Evolutionary conservation across 2,888 invertebrate species (phyloP).

Genomic region (Danaus chrysippus): DNA sequence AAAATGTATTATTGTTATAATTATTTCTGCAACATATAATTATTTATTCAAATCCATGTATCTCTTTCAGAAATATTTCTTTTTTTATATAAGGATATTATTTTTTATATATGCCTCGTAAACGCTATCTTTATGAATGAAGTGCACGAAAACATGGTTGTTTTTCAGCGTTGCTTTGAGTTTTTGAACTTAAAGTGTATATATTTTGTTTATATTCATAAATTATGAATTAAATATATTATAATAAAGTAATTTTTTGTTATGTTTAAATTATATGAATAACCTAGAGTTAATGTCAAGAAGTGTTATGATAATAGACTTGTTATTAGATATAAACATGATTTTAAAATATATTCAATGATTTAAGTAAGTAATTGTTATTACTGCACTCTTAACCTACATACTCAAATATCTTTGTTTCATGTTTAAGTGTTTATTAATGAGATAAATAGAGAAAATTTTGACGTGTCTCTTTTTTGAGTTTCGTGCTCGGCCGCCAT

Average conservation of each 20-base stretch:
- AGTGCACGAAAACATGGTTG: slow-evolving; percentile 74
- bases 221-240: slow-evolving; percentile 38
- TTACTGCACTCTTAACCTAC: slow-evolving; percentile 13
- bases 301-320: slow-evolving; percentile 60
- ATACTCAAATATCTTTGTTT: slow-evolving; percentile 25
- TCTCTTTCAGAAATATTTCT: no score
- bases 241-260: slow-evolving; percentile 45
- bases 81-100: no score
- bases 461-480: slow-evolving; percentile 73
- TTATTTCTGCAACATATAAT: no score
- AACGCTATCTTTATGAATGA: slow-evolving; percentile 47
- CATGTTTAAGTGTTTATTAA: slow-evolving; percentile 21
- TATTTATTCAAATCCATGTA: no score
- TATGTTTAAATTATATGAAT: slow-evolving; percentile 49
- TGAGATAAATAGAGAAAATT: slow-evolving; percentile 51
- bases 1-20: no score
- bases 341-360: slow-evolving; percentile 58
- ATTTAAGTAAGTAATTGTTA: slow-evolving; percentile 61
- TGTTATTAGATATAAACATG: slow-evolving; percentile 64
- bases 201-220: slow-evolving; percentile 40
- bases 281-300: slow-evolving; percentile 64
- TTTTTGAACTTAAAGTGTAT: slow-evolving; percentile 52
- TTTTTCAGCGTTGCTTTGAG: slow-evolving; percentile 73
- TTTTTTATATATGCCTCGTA: slow-evolving; percentile 28
- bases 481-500: slow-evolving; percentile 73